These are phyloP conservation scores for Pasiphila rectangulata DNA, from an alignment of 2,888 invertebrate genomes.

Conservation along the genomic window DNA sequence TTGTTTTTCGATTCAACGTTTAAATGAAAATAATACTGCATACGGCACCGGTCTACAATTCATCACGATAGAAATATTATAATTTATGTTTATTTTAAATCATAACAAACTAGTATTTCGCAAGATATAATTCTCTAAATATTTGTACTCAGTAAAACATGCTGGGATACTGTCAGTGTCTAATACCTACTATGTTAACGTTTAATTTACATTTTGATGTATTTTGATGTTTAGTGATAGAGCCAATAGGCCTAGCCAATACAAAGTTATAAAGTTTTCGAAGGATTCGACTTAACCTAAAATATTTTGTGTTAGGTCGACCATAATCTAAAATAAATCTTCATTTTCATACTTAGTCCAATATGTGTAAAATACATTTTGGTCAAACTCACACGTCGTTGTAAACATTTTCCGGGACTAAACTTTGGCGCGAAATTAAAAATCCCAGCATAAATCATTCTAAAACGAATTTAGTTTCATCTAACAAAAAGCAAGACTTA, in stretches of 20 bases:
- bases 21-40: slow-evolving; percentile 23
- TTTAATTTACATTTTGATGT: background rate
- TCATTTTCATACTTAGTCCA: no score
- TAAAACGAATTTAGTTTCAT: slow-evolving; percentile 43
- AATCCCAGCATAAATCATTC: slow-evolving; percentile 49
- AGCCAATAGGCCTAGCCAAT: slow-evolving; percentile 6
- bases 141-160: slow-evolving; percentile 3
- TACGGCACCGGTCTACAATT: slow-evolving; percentile 27
- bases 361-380: no score
- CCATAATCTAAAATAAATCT: background rate
- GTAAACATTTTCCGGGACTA: no score
- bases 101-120: slow-evolving; percentile 14
- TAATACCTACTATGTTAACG: background rate
- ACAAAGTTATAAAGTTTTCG: slow-evolving; percentile 2
- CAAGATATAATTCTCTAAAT: slow-evolving; percentile 13
- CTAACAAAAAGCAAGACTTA: slow-evolving; percentile 63
- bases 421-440: slow-evolving; percentile 20
- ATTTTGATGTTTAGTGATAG: background rate
- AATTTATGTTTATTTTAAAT: slow-evolving; percentile 12
- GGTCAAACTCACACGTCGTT: no score
- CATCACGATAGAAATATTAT: slow-evolving; percentile 5
- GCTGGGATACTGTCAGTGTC: slow-evolving; percentile 19
- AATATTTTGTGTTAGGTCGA: background rate
- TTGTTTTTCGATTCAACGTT: background rate
- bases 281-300: slow-evolving; percentile 6